These are phyloP conservation scores for Dendronephthya gigantea DNA, from an alignment of 64 coral and sea anemone species.

Conservation along the genomic window DNA sequence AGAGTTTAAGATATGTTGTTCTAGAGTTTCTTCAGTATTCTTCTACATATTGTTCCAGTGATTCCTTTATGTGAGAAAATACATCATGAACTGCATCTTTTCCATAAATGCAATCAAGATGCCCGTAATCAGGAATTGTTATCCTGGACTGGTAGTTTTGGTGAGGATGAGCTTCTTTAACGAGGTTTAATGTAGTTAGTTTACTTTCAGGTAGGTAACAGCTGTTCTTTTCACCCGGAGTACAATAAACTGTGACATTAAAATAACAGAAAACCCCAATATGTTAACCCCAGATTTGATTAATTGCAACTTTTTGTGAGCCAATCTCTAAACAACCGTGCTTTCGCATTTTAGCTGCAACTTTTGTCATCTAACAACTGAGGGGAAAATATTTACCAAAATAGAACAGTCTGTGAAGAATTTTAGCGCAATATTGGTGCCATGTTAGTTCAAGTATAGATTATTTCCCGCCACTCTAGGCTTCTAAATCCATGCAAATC, in stretches of 20 bases:
- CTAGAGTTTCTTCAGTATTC: neutral
- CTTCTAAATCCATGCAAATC: too few species aligned
- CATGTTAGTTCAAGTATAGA: too few species aligned
- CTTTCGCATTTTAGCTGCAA: too few species aligned
- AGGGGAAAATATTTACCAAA: too few species aligned
- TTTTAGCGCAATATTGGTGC: too few species aligned
- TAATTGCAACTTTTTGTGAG: too few species aligned
- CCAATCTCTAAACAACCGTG: neutral
- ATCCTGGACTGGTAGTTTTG: constrained; percentile 30
- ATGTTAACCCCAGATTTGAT: too few species aligned
- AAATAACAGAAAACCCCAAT: too few species aligned
- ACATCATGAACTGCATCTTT: constrained; percentile 40
- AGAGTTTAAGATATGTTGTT: too few species aligned
- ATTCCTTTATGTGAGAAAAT: constrained; percentile 30
- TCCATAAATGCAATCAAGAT: constrained; percentile 44
- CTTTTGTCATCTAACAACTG: too few species aligned
- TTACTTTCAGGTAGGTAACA: constrained; percentile 23
- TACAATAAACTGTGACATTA: neutral
- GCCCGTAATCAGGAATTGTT: constrained; percentile 42
- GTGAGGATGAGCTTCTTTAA: constrained; percentile 26
- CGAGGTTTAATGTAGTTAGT: constrained; percentile 13
- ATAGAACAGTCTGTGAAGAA: neutral
- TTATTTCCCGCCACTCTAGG: too few species aligned
- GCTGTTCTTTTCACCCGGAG: constrained; percentile 35
- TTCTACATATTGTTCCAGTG: constrained; percentile 13